phyloP scores from a whole-genome alignment of 1,140 invertebrate species.

The Potamilus streckersoni region DNA sequence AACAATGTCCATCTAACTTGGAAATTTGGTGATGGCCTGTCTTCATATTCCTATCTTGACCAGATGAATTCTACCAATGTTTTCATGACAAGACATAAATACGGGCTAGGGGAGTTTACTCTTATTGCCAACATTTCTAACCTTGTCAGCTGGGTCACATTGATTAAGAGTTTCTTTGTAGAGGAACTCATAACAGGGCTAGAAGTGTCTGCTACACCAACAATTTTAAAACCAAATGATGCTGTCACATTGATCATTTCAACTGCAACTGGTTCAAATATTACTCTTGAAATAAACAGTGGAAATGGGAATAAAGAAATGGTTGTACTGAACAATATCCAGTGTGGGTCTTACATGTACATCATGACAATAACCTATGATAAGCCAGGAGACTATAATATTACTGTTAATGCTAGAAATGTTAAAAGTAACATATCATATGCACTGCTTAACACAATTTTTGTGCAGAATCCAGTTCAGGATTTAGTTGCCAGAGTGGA shows the following conservation, averaged over 20 bases:
- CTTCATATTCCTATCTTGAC: neutral
- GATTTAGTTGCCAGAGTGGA: slow-evolving; percentile 18
- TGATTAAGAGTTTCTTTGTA: slow-evolving; percentile 13
- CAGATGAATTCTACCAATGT: neutral
- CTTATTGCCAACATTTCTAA: slow-evolving; percentile 31
- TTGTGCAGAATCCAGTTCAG: slow-evolving; percentile 29
- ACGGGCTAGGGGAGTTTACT: slow-evolving; percentile 21
- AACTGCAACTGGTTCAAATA: slow-evolving; percentile 27
- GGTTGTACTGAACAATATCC: slow-evolving; percentile 22
- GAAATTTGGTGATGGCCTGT: slow-evolving; percentile 30
- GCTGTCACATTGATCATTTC: slow-evolving; percentile 1
- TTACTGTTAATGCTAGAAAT: slow-evolving; percentile 25
- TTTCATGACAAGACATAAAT: slow-evolving; percentile 17
- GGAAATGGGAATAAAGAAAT: slow-evolving; percentile 22
- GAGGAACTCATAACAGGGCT: slow-evolving; percentile 28
- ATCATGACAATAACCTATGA: slow-evolving; percentile 10
- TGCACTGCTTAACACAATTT: neutral
- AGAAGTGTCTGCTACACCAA: slow-evolving; percentile 9
- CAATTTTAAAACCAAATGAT: slow-evolving; percentile 5
- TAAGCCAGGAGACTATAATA: slow-evolving; percentile 5
- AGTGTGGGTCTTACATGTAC: slow-evolving; percentile 14
- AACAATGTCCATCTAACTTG: slow-evolving; percentile 4
- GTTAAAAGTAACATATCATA: slow-evolving; percentile 1
- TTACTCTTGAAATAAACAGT: slow-evolving; percentile 19
- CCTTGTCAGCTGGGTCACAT: slow-evolving; percentile 22